Evolutionary conservation across 2,113 vertebrate genomes (phyloP), one percentile per base, ranked within the genome.

Genomic region (Myotis lucifugus): DNA sequence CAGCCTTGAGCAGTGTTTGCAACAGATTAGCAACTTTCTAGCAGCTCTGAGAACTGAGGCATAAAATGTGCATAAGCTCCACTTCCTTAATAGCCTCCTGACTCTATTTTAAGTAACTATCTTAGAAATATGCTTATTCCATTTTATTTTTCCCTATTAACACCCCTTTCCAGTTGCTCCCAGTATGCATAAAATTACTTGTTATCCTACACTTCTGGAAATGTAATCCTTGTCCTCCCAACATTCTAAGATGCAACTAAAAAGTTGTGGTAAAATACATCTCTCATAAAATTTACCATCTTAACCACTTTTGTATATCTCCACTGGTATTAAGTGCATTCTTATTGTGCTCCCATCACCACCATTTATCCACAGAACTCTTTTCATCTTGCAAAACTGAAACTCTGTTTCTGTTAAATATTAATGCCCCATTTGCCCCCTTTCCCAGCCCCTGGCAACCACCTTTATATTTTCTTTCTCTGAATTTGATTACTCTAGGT

Each of bases 251-350:
- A 4, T 74, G 17, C 23, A 23, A 1, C 17, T 64, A 64, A 64
- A 64, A 64, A 64, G 13, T 64, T 27, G 7, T 50, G 32, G 34
- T 32, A 27, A n/a, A 50, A 19, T 14, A 12, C 19, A 46, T 9
- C 17, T 2, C 29, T 6, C 12, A 1, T 64, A 32, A 34, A 34
- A 7, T 18, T 23, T 0, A 3, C 72, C 23, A 7, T 13, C n/a
- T 9, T n/a, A 12, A 29, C 27, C 17, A 0, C 27, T 0, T 5
- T 42, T 32, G 73, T 12, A 17, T 10, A 2, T 27, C 12, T 14
- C 42, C 8, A 2, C 15, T 50, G 52, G 27, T 5, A 18, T 11
- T 12, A 50, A 61, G 8, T 13, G 6, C 40, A 32, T 72, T 79
- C 64, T 32, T 18, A 15, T 8, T 46, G 25, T 18, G 23, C 3